A percentile compares a stretch with the other conserved stretches of the same genome.
Evolutionary conservation across 2,113 vertebrate genomes (phyloP).

Genomic region (Polyodon spathula): DNA sequence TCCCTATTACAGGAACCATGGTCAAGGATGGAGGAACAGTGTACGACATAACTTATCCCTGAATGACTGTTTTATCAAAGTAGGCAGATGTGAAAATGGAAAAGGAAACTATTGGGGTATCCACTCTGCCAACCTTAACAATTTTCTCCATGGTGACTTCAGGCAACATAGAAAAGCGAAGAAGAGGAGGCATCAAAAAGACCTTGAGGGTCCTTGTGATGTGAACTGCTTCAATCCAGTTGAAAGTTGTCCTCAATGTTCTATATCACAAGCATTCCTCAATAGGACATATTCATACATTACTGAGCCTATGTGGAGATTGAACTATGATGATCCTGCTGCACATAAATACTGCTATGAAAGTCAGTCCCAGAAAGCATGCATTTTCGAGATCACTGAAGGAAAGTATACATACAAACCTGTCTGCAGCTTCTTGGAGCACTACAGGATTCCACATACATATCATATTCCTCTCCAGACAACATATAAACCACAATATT

Average conservation of each 20-base stretch:
- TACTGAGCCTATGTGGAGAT: conserved; percentile 26
- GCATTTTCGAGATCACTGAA: neutral
- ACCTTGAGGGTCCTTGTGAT: conserved; percentile 19
- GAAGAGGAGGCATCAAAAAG: conserved; percentile 20
- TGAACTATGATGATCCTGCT: neutral
- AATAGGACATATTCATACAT: conserved; percentile 15
- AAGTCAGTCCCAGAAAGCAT: neutral
- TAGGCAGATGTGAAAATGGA: conserved; percentile 36
- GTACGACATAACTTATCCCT: conserved; percentile 7
- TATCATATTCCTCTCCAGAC: neutral
- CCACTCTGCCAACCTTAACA: conserved; percentile 33
- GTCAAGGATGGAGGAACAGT: conserved; percentile 38
- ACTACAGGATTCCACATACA: neutral
- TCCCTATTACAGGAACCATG: conserved; percentile 36
- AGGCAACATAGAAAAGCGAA: conserved; percentile 29
- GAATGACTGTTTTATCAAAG: conserved; percentile 45
- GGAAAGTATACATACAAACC: neutral
- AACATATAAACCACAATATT: neutral
- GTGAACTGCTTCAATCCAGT: conserved; percentile 22
- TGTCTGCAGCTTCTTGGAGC: neutral
- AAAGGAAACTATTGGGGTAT: conserved; percentile 46
- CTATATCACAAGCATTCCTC: conserved; percentile 17
- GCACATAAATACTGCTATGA: too few species aligned
- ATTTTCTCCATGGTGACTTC: conserved; percentile 38
- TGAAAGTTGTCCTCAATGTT: conserved; percentile 17